These are phyloP conservation scores for Tetheella fluctuosa DNA, from an alignment of 2,888 invertebrate species.

Conservation along the genomic window DNA sequence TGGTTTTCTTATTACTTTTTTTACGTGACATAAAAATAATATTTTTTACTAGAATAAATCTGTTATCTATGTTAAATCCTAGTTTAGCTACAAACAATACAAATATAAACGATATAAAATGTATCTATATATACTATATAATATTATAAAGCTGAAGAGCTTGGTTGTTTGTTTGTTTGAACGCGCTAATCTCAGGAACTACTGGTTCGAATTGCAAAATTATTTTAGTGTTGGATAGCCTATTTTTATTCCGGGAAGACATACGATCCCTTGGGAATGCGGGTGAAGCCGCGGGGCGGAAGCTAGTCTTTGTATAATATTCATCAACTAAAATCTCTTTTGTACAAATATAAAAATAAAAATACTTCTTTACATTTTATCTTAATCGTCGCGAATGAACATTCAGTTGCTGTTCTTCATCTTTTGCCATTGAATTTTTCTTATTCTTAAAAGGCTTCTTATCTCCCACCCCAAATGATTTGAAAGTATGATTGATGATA, in stretches of 20 bases:
- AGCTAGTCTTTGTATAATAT: no score
- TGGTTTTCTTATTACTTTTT: no score
- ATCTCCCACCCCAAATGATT: slow-evolving; percentile 55
- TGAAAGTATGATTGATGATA: slow-evolving; percentile 68
- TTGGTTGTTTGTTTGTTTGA: no score
- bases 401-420: slow-evolving; percentile 37
- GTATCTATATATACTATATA: slow-evolving; percentile 37
- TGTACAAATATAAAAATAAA: slow-evolving; percentile 34
- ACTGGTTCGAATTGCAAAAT: no score
- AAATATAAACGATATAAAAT: neutral
- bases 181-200: no score
- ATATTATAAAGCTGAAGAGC: no score
- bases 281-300: no score
- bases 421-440: slow-evolving; percentile 50
- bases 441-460: slow-evolving; percentile 55
- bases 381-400: slow-evolving; percentile 44
- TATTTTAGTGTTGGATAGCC: no score
- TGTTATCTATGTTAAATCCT: neutral
- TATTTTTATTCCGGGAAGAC: no score
- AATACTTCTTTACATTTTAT: slow-evolving; percentile 41
- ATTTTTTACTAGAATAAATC: no score
- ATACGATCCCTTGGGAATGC: no score
- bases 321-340: slow-evolving; percentile 11
- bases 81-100: neutral
- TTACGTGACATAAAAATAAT: no score